Base-by-base conservation (phyloP, 2,797 vertebrate genomes). In the Lemur catta region DNA sequence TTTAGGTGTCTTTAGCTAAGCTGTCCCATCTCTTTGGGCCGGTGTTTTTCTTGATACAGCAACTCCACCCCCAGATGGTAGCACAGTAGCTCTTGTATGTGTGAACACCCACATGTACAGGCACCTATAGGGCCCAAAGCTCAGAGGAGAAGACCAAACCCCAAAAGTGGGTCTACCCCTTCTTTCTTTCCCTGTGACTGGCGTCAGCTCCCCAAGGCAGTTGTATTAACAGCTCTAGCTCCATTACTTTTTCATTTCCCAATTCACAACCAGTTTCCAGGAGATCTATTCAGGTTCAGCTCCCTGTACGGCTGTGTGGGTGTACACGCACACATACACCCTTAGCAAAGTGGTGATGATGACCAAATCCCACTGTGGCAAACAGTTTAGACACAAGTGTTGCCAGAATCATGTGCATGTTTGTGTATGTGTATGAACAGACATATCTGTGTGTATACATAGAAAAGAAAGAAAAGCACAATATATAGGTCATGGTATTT, bases 301-400 rank as follows among this genome's bases (percentile, higher is more conserved):
- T 13, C 0, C 0, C 59, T 43, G 20, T 18, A 20, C 2, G 35
- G 41, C 26, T 11, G 1, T 5, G n/a, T 38, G 3, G 12, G 33
- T 41, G 13, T 59, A 13, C 75, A 76, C 48, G 28, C 28, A 30
- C 61, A 63, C 61, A n/a, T 17, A n/a, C 63, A 18, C 2, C 0
- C n/a, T 61, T 35, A 12, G n/a, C 84, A 65, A 75, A 67, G 41
- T 30, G 17, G 4, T 50, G 1, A 28, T 6, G 7, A 38, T 30
- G 10, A 9, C 76, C 26, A 17, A 82, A 15, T 57, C 50, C 57
- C 50, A 24, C 33, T 3, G 3, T 28, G 35, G 20, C 78, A n/a
- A 26, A 91, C 33, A n/a, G 17, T 69, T 50, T 48, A n/a, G 38
- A 52, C 48, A 0, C 0, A 75, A 91, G n/a, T 41, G 24, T 41